These are phyloP conservation scores for Zhengitettix transpicula DNA, from an alignment of 2,888 invertebrate genomes.

Conservation along the genomic window DNA sequence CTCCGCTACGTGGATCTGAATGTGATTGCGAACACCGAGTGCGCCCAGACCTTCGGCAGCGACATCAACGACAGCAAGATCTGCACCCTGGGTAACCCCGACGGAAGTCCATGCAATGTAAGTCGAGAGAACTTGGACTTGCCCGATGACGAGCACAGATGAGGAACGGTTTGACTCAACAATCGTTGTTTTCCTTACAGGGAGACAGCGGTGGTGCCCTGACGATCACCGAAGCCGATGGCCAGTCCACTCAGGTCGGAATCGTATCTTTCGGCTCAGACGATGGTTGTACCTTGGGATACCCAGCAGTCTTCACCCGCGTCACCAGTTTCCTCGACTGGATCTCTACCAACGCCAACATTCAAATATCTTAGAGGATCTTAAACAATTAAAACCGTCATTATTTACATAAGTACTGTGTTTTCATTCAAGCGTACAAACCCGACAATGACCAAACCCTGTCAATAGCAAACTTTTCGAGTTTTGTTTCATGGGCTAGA, in stretches of 20 bases:
- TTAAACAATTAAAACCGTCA: too few relatives aligned
- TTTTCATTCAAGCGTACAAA: too few relatives aligned
- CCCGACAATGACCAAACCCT: too few relatives aligned
- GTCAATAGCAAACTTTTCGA: too few relatives aligned
- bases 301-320: slow-evolving; percentile 25
- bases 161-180: background rate
- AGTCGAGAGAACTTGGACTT: background rate
- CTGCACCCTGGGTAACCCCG: slow-evolving; percentile 22
- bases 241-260: slow-evolving; percentile 17
- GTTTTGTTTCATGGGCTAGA: too few relatives aligned
- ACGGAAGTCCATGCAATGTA: slow-evolving; percentile 20
- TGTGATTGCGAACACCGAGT: slow-evolving; percentile 22
- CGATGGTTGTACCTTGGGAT: slow-evolving; percentile 21
- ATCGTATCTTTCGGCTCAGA: slow-evolving; percentile 22
- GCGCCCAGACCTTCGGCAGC: slow-evolving; percentile 16
- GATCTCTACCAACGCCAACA: slow-evolving; percentile 18
- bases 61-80: slow-evolving; percentile 19
- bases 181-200: slow-evolving; percentile 7
- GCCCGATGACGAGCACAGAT: background rate
- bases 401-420: too few relatives aligned
- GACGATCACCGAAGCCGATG: slow-evolving; percentile 17
- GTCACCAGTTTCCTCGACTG: slow-evolving; percentile 23
- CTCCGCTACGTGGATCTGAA: slow-evolving; percentile 12
- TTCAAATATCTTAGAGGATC: slow-evolving; percentile 5
- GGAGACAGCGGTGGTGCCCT: slow-evolving; percentile 19